Evolutionary conservation across 2,797 vertebrate genomes (phyloP), one percentile per base, ranked within the genome.

Genomic region (Sebastiscus albofasciatus): DNA sequence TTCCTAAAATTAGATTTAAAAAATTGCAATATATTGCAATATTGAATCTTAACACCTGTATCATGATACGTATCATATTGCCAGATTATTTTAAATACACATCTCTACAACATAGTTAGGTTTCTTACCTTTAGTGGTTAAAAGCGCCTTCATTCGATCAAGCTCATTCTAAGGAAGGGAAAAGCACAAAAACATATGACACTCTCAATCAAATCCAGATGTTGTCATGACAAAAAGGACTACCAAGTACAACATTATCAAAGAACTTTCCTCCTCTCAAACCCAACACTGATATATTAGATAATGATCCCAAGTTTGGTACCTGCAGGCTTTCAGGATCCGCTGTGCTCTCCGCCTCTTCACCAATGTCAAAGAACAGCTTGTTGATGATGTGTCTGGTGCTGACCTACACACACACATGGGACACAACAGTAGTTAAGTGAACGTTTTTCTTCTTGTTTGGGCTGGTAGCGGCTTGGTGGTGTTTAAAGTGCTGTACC

Each of bases 241-340:
- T 1, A 54, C 20, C 8, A 34, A 11, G 52, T 24, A 26, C 52
- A 69, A 26, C 5, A 36, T 34, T 10, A 5, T 22, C 33, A 36
- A 2, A 1, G 18, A 3, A 1, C 6, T 61, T 64, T 22, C 4
- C 33, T 24, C 12, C n/a, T n/a, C 18, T 67, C 2, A 27, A 67
- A 59, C 54, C 2, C 4, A 36, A 31, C 14, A 27, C 34, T 31
- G 12, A 27, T 27, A 3, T 46, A 36, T 12, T 3, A 3, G 26
- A 4, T n/a, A n/a, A n/a, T n/a, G n/a, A n/a, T n/a, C n/a, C n/a
- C 1, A 42, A 5, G 18, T 69, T 27, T 72, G 12, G n/a, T 87
- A 99, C 98, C 97, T 99, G 97, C 80, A 99, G 92, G 72, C 94
- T 94, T 83, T 98, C 98, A 3, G 97, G 96, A 84, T 99, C 98